Base-by-base conservation (phyloP, 2,888 invertebrate species). In the Troilus luridus region DNA sequence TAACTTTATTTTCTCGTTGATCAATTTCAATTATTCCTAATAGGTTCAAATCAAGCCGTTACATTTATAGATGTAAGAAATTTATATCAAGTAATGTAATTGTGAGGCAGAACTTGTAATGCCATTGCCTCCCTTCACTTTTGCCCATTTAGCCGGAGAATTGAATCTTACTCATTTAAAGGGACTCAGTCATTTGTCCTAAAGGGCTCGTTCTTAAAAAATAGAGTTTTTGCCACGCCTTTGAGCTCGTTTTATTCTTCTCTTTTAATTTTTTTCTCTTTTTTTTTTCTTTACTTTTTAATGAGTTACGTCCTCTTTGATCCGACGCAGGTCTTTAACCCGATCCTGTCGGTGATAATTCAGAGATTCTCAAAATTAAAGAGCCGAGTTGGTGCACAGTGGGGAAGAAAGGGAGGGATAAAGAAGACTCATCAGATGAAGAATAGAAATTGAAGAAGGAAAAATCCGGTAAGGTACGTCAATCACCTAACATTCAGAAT, bases 251-350 rank as follows among this genome's bases (percentile, higher is more conserved):
- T 56, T 58, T 85, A 85, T 85, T 85, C 85, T 85, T 11, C 56
- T 85, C 56, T 56, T 56, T 12, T 58, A 54, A 81, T 54, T 85
- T 85, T 85, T 58, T 85, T 58, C n/a, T 56, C 27, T 54, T 11
- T 19, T 77, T 85, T 85, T 85, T 85, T 85, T 85, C 56, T 85
- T 85, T 85, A 56, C 56, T 85, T 85, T 85, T 85, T 85, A 85
- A 85, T 85, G 56, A 85, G 85, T 85, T 85, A 56, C 85, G 11
- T 85, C n/a, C 56, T n/a, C 85, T 85, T 85, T 85, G 85, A 85
- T 85, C 54, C 56, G n/a, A 9, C 19, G 27, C 21, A 85, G 85
- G 85, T 85, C 85, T 85, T 85, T 85, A 54, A 85, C 85, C 85
- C 56, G 41, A 77, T 77, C 72, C 72, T 17, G 27, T 77, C 72